Evolutionary conservation across 2,113 vertebrate species (phyloP).

Genomic region (Mellivora capensis): DNA sequence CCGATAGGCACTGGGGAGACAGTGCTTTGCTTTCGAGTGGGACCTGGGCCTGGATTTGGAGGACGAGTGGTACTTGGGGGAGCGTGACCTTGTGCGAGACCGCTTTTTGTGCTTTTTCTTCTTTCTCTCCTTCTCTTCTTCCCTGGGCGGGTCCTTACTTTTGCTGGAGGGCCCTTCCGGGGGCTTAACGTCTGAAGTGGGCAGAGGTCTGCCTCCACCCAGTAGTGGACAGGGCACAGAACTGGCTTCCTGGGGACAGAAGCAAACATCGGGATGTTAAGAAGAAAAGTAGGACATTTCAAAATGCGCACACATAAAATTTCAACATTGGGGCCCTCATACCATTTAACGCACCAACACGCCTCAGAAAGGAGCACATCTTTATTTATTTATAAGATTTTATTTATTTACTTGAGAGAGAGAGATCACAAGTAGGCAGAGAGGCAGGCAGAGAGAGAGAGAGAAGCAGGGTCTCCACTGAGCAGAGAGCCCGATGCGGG

Average conservation of each 20-base stretch:
- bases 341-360: background rate
- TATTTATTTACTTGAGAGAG: too few species aligned
- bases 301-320: accelerated
- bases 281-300: accelerated
- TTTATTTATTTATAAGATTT: too few species aligned
- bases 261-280: background rate
- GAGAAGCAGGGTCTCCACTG: too few species aligned
- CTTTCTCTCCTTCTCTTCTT: conserved; percentile 91
- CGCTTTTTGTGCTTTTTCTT: conserved; percentile 95
- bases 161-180: conserved; percentile 78
- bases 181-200: conserved; percentile 75
- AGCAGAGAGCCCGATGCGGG: too few species aligned
- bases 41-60: conserved; percentile 84
- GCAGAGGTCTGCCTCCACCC: conserved; percentile 75
- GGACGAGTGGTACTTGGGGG: conserved; percentile 83
- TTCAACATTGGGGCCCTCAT: background rate
- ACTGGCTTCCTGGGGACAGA: conserved; percentile 75
- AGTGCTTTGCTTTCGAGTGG: conserved; percentile 91
- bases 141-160: conserved; percentile 78
- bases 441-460: too few species aligned
- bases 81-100: conserved; percentile 89
- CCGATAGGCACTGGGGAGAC: conserved; percentile 95
- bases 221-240: conserved; percentile 69
- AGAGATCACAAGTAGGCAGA: too few species aligned
- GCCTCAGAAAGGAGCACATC: background rate